These are phyloP conservation scores for Mobula hypostoma DNA, from an alignment of 2,113 vertebrate species.

Conservation along the genomic window DNA sequence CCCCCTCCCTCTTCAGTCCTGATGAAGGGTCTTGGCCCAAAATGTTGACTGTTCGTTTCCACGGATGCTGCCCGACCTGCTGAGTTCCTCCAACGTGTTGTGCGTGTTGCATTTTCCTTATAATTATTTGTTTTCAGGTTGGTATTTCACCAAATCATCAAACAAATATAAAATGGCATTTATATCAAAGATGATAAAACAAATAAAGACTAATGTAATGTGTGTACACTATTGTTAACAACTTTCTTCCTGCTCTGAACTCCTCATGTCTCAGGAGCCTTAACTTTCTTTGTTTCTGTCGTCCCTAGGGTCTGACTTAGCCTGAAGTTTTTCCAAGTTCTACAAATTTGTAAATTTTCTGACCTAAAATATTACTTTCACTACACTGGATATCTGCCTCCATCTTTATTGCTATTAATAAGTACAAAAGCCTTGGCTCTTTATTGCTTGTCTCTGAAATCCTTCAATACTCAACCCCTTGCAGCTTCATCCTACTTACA, in stretches of 20 bases:
- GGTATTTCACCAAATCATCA: neutral
- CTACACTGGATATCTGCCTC: neutral
- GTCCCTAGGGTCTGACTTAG: neutral
- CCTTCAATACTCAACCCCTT: neutral
- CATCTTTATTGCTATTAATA: neutral
- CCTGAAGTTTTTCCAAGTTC: neutral
- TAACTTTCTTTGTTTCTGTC: neutral
- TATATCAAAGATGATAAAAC: neutral
- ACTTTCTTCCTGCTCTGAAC: neutral
- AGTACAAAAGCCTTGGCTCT: neutral
- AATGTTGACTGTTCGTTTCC: no score
- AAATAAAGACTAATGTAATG: neutral
- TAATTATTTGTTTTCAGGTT: neutral
- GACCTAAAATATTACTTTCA: neutral
- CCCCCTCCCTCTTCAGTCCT: no score
- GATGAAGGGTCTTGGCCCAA: no score
- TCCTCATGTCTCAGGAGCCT: neutral
- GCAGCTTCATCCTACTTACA: neutral
- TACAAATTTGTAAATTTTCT: neutral
- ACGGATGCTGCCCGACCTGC: no score
- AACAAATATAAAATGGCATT: neutral
- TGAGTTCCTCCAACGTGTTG: no score
- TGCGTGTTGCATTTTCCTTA: no score
- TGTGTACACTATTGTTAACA: neutral
- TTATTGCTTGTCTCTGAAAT: neutral